A percentile compares a stretch with the other conserved stretches of the same genome.
phyloP scores from a whole-genome alignment of 2,113 vertebrate species.

The Cranoglanis bouderius region DNA sequence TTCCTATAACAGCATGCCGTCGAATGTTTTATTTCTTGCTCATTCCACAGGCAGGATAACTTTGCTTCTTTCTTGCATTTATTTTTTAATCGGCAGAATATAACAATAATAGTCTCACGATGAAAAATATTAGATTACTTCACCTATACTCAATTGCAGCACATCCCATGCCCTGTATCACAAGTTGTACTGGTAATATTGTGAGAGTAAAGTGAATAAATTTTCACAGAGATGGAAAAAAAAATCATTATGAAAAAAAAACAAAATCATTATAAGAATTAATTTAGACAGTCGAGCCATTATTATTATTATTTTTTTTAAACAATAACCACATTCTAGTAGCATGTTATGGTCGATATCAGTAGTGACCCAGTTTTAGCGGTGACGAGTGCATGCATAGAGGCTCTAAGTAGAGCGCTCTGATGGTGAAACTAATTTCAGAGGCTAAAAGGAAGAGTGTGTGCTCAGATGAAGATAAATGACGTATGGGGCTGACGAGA shows the following conservation, averaged over 20 bases:
- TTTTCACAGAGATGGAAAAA: too few relatives aligned
- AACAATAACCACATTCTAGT: background rate
- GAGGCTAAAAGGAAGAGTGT: conserved; percentile 34
- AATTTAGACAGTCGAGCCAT: background rate
- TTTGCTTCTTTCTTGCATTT: background rate
- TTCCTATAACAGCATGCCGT: background rate
- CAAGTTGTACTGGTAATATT: too few relatives aligned
- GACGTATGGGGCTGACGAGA: conserved; percentile 46
- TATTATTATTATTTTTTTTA: background rate
- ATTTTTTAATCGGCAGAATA: background rate
- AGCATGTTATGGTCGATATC: background rate
- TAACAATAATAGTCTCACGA: background rate
- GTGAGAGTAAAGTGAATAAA: too few relatives aligned
- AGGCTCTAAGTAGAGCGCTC: conserved; percentile 30
- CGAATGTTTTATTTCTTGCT: background rate
- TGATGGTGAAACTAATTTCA: conserved; percentile 50
- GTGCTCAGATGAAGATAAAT: conserved; percentile 52
- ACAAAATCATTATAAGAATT: too few relatives aligned
- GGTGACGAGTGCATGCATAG: background rate
- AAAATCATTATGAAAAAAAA: too few relatives aligned
- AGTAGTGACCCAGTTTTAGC: conserved; percentile 41
- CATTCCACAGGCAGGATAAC: background rate
- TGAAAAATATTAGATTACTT: background rate
- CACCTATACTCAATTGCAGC: background rate
- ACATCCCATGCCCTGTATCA: background rate